These are phyloP conservation scores for Drosophila algonquin DNA, from an alignment of 2,888 invertebrate genomes.

Conservation along the genomic window DNA sequence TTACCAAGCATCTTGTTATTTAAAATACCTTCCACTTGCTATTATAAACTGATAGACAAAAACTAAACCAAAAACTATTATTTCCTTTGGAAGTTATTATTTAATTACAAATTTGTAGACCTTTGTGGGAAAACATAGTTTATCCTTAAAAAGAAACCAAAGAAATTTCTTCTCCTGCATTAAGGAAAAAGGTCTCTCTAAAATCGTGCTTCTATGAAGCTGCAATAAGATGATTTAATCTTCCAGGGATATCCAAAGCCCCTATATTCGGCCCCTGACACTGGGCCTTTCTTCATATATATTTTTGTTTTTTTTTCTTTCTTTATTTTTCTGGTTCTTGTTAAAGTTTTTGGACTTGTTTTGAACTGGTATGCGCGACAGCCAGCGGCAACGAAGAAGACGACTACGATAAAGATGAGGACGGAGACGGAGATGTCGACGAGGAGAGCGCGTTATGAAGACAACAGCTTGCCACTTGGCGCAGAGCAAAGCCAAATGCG, in stretches of 20 bases:
- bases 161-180: background rate
- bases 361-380: conserved; percentile 33
- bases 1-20: too few relatives aligned
- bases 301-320: background rate
- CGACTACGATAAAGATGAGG: background rate
- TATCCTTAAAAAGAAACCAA: too few relatives aligned
- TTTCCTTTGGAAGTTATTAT: too few relatives aligned
- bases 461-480: conserved; percentile 42
- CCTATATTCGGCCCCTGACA: too few relatives aligned
- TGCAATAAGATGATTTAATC: background rate
- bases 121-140: too few relatives aligned
- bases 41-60: too few relatives aligned
- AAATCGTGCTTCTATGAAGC: background rate
- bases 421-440: background rate
- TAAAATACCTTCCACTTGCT: too few relatives aligned
- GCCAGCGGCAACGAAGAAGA: conserved; percentile 25
- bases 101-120: too few relatives aligned
- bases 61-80: too few relatives aligned
- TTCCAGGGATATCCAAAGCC: background rate
- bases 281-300: background rate
- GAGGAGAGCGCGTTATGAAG: conserved; percentile 52
- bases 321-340: conserved; percentile 13
- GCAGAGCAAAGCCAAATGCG: conserved; percentile 54
- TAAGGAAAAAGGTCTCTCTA: background rate
- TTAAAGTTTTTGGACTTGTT: conserved; percentile 34